Conservation (phyloP, 1,140 invertebrate genomes). For the Papilio polytes region DNA sequence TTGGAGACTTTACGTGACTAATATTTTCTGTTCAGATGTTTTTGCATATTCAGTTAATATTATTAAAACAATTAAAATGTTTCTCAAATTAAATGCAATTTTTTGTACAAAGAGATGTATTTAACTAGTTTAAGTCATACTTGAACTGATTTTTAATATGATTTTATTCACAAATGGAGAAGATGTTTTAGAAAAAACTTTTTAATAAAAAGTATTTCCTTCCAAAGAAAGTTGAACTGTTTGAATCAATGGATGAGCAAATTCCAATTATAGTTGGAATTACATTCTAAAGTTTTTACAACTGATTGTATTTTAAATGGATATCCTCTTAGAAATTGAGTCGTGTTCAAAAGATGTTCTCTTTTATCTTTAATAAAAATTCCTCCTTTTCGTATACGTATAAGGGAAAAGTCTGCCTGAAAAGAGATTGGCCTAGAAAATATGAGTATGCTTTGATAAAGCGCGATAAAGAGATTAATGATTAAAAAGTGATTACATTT, state of each 20-base stretch:
- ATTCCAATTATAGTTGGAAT: conserved; percentile 20
- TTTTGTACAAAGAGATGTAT: too few relatives aligned
- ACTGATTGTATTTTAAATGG: conserved; percentile 22
- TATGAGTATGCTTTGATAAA: background rate
- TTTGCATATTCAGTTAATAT: background rate
- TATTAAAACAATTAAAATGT: too few relatives aligned
- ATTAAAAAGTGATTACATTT: background rate
- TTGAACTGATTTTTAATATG: too few relatives aligned
- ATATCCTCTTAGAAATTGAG: conserved; percentile 1
- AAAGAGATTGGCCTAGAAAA: background rate
- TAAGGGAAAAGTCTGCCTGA: background rate
- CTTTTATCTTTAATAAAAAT: background rate
- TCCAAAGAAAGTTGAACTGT: conserved; percentile 1
- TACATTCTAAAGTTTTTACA: background rate
- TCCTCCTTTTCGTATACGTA: background rate
- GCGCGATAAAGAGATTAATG: background rate
- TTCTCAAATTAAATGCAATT: too few relatives aligned
- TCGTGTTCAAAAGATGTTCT: background rate
- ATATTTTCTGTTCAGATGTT: background rate
- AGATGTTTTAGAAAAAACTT: background rate
- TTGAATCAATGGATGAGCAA: conserved; percentile 18
- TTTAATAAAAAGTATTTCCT: background rate
- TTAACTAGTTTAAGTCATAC: too few relatives aligned
- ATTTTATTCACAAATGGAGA: background rate
- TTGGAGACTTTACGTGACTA: background rate